Evolutionary conservation across 2,888 invertebrate genomes (phyloP), one percentile per base, ranked within the genome.

Genomic region (Helicoverpa assulta): DNA sequence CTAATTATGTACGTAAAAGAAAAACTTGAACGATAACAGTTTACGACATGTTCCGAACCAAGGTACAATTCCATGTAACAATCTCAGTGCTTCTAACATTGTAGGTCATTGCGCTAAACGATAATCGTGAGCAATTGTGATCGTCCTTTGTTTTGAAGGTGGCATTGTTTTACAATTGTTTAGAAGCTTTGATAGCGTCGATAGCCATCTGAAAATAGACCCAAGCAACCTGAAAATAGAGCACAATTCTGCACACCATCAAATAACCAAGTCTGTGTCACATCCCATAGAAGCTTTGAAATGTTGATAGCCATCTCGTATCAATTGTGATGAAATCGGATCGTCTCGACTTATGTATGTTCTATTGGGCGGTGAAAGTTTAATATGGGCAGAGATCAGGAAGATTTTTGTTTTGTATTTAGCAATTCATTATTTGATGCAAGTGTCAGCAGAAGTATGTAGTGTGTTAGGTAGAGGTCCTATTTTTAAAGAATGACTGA

Each of bases 131-230:
- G 21, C 72, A 56, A 65, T 19, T 26, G 10, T 10, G 67, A 14
- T 63, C 78, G 18, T 60, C 78, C 67, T 76, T 76, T 76, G 78
- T 76, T 40, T 59, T 66, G 43, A 37, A 61, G 72, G 60, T 51
- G 62, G 29, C 67, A 78, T 73, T 73, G 62, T 76, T 73, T 50
- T 58, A 67, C 55, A 37, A 78, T 76, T 76, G 78, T 78, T 19
- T 66, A 55, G 62, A 33, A 60, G n/a, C 21, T 60, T 7, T 21
- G 67, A 8, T 26, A 26, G 26, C 26, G 26, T 26, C 26, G 26
- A 26, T 26, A 26, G 4, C 26, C 26, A 26, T 3, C 26, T 3
- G 26, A 26, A 26, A 26, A 3, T 26, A 26, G 4, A 26, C 26
- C 26, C 26, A 26, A 26, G 2, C 0, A 0, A 3, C 4, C 1